Evolutionary conservation across 1,140 invertebrate species (phyloP).

Genomic region (Drosophila nigromelanica): DNA sequence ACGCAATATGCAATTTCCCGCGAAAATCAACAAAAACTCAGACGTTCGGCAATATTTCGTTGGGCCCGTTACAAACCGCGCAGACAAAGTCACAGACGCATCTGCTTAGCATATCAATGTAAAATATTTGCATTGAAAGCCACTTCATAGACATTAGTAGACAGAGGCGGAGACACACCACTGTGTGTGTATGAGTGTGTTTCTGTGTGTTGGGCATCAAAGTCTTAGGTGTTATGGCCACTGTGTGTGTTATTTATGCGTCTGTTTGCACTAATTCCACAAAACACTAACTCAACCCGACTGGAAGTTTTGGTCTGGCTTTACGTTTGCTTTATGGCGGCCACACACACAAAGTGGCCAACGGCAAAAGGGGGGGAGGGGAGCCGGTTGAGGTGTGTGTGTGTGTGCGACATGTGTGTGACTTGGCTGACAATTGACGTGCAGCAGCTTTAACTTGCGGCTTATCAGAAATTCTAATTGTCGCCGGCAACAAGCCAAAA

Average conservation of each 20-base stretch:
- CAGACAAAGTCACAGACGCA: conserved; percentile 66
- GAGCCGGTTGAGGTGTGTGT: background rate
- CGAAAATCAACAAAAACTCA: conserved; percentile 28
- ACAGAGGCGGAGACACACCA: conserved; percentile 2
- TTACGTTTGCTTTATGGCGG: conserved; percentile 36
- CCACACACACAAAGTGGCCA: conserved; percentile 28
- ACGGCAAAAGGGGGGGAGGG: conserved; percentile 2
- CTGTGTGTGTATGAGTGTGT: background rate
- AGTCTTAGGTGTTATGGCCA: conserved; percentile 60
- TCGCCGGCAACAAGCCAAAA: conserved; percentile 44
- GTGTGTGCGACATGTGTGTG: conserved; percentile 13
- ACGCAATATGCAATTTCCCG: conserved; percentile 49
- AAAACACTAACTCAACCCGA: conserved; percentile 15
- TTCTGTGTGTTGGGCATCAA: conserved; percentile 21
- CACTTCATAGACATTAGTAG: conserved; percentile 66
- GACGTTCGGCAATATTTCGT: conserved; percentile 22
- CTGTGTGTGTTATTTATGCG: conserved; percentile 65
- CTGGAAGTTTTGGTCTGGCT: conserved; percentile 40
- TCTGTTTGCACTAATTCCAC: conserved; percentile 74
- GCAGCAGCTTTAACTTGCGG: conserved; percentile 60
- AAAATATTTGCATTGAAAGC: conserved; percentile 74
- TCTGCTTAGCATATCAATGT: conserved; percentile 77
- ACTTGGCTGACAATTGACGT: conserved; percentile 40
- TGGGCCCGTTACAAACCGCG: conserved; percentile 7
- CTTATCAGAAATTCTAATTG: conserved; percentile 78